A percentile compares a stretch with the other conserved stretches of the same genome.
phyloP scores from a whole-genome alignment of 2,113 vertebrate species.

The Otocyon megalotis region DNA sequence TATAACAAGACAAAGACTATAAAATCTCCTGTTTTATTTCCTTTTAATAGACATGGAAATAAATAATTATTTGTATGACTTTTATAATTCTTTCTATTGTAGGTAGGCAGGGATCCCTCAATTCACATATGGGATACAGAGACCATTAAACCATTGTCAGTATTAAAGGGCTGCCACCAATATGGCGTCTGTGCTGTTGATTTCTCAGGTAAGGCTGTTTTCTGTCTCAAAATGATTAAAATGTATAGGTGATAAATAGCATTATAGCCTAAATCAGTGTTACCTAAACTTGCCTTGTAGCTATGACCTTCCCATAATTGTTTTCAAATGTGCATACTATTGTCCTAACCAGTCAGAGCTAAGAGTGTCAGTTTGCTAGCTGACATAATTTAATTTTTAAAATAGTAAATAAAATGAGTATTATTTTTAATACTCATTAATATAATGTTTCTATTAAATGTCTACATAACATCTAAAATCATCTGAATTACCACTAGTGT shows the following conservation, averaged over 20 bases:
- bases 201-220: conserved; percentile 94
- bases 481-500: neutral
- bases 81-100: conserved; percentile 71
- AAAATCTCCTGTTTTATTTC: conserved; percentile 39
- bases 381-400: neutral
- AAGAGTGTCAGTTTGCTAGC: neutral
- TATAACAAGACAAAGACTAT: neutral
- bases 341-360: neutral
- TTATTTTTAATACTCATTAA: conserved; percentile 48
- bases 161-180: conserved; percentile 97
- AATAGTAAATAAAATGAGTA: neutral
- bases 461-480: neutral
- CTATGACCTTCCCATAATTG: neutral
- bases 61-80: conserved; percentile 24
- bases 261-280: conserved; percentile 11
- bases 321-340: neutral
- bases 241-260: neutral
- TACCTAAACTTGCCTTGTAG: conserved; percentile 10
- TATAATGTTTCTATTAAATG: conserved; percentile 40
- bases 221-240: conserved; percentile 16
- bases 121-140: conserved; percentile 98
- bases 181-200: conserved; percentile 96
- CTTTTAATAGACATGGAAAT: conserved; percentile 37
- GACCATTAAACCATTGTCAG: conserved; percentile 94
- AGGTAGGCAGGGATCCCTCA: conserved; percentile 97